Base-by-base conservation (phyloP, 2,888 invertebrate species). In the Thalpophila matura region DNA sequence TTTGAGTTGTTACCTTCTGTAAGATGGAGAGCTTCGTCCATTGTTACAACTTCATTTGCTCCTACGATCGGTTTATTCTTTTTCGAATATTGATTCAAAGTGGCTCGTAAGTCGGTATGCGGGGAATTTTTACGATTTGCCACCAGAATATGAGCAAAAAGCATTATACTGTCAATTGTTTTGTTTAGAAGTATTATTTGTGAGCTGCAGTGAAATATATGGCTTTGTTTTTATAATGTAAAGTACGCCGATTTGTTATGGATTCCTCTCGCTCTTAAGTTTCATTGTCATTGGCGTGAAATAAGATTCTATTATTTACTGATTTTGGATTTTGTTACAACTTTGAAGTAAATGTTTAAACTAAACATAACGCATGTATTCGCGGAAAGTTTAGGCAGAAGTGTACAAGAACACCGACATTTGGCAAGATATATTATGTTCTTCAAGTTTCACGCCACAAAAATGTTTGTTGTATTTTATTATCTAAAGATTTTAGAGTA, bases 41-140 rank as follows among this genome's bases (percentile, higher is more conserved):
- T 94, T 94, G 94, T 94, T 94, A 91, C 89, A 86, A 89, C 93
- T 94, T 93, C 93, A 94, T 94, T 94, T 94, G 93, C 90, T 91
- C 75, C 69, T 74, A 72, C 74, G 5, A 78, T 82, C 82, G 73
- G 79, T 84, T 86, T 88, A 78, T 86, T 90, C 87, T 83, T 89
- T 87, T 92, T 90, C 70, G 88, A 88, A 90, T 93, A 93, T 93
- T 93, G 93, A 93, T 91, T 92, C 91, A 87, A 91, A 90, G 86
- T 91, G 89, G 87, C 87, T 89, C 83, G 90, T 92, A 92, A 90
- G 91, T 88, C 86, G 85, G 89, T 89, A 94, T 91, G 90, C 81
- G 70, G 77, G 80, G 92, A 89, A 93, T 93, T 91, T 93, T 92
- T 93, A 94, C 93, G 93, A 94, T 90, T 89, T 84, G 78, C 84